Evolutionary conservation across 2,797 vertebrate species (phyloP).

Genomic region (Gymnothorax javanicus): DNA sequence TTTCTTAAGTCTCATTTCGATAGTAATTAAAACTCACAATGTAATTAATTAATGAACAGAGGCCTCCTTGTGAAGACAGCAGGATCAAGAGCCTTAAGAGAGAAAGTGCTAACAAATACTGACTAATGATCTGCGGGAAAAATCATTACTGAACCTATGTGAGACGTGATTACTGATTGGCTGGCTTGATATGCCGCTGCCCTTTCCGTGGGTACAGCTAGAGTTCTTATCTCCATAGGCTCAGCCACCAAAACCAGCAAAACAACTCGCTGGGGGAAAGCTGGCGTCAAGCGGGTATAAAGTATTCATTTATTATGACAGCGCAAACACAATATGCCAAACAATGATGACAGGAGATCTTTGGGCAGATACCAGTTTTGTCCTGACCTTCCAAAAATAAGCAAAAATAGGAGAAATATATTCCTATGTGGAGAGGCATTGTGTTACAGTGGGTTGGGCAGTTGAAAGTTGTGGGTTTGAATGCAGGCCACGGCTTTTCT

Average conservation of each 20-base stretch:
- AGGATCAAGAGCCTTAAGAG: constrained; percentile 7
- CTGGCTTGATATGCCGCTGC: neutral
- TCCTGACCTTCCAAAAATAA: neutral
- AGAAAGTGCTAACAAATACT: neutral
- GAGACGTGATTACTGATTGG: neutral
- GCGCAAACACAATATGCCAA: neutral
- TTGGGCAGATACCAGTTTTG: neutral
- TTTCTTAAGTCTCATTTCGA: constrained; percentile 16
- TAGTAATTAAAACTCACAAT: constrained; percentile 28
- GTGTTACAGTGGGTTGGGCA: no score
- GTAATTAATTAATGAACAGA: constrained; percentile 27
- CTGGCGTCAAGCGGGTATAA: neutral
- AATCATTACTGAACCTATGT: neutral
- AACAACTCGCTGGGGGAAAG: neutral
- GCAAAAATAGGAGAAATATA: neutral
- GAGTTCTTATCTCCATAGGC: neutral
- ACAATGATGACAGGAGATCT: neutral
- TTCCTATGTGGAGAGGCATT: neutral
- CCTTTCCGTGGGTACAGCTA: neutral
- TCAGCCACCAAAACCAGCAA: neutral
- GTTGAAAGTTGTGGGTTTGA: no score
- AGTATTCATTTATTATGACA: neutral
- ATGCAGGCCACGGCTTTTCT: no score
- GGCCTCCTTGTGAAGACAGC: neutral
- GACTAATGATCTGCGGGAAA: neutral